Percentiles rank a stretch among this genome's conserved stretches.
These are phyloP conservation scores for Operophtera brumata DNA, from an alignment of 2,888 invertebrate genomes.

Conservation along the genomic window DNA sequence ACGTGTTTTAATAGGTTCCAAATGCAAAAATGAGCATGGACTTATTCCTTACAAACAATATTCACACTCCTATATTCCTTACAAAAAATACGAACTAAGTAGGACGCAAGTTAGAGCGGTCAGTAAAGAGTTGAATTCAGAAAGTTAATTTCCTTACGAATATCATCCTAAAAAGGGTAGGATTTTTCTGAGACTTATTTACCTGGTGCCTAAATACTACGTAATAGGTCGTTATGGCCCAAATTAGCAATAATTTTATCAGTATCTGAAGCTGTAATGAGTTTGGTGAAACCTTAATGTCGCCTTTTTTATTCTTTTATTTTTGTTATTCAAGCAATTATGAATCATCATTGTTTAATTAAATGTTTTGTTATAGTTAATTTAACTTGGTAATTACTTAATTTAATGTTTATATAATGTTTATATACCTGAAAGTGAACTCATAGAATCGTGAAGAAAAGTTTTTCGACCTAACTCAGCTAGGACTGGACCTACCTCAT, in stretches of 20 bases:
- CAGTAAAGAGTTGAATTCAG: too few relatives aligned
- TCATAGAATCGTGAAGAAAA: too few relatives aligned
- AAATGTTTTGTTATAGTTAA: too few relatives aligned
- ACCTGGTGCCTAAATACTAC: neutral
- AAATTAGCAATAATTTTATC: neutral
- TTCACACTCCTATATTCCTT: too few relatives aligned
- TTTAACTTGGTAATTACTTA: too few relatives aligned
- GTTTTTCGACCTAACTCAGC: too few relatives aligned
- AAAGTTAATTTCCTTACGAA: neutral
- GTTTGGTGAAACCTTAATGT: neutral
- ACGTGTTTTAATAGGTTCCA: too few relatives aligned
- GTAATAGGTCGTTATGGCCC: neutral
- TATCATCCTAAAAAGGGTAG: neutral
- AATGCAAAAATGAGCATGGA: too few relatives aligned
- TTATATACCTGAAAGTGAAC: too few relatives aligned
- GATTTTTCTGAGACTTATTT: neutral
- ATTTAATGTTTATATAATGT: too few relatives aligned
- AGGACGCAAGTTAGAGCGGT: neutral
- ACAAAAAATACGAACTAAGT: neutral
- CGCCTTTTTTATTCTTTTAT: neutral
- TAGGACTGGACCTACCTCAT: too few relatives aligned
- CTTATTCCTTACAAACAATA: too few relatives aligned
- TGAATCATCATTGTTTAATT: neutral
- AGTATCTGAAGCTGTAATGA: neutral
- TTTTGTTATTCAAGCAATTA: neutral